Evolutionary conservation across 2,113 vertebrate species (phyloP).

Genomic region (Corythornis vintsioides): DNA sequence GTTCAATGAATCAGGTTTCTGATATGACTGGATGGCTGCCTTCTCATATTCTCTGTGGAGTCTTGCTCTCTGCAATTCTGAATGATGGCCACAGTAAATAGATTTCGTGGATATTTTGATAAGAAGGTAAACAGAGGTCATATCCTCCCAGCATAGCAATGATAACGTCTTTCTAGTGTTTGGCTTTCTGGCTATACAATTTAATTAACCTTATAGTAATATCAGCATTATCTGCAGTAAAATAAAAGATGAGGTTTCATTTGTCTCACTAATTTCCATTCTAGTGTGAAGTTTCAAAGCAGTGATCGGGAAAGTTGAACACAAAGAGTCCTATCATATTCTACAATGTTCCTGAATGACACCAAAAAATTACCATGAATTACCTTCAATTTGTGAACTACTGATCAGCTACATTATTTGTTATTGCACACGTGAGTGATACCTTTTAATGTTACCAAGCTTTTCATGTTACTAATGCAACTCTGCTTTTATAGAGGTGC

Average conservation of each 20-base stretch:
- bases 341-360: background rate
- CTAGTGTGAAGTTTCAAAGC: background rate
- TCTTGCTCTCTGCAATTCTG: background rate
- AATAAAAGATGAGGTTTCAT: background rate
- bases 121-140: background rate
- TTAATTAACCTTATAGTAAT: constrained; percentile 2
- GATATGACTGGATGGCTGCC: background rate
- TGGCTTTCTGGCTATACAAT: background rate
- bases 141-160: background rate
- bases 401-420: background rate
- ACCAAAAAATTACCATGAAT: background rate
- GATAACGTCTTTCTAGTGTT: background rate
- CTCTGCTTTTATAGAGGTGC: fast-evolving
- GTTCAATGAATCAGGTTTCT: background rate
- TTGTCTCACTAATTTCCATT: background rate
- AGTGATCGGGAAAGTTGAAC: background rate
- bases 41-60: background rate
- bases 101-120: background rate
- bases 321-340: background rate
- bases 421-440: background rate
- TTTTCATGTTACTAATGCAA: background rate
- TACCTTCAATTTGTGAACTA: background rate
- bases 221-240: background rate
- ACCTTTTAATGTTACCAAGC: background rate
- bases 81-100: background rate